Percentiles rank a stretch among this genome's conserved stretches.
These are phyloP conservation scores for Hipparchia semele DNA, from an alignment of 2,888 invertebrate species.

Conservation along the genomic window DNA sequence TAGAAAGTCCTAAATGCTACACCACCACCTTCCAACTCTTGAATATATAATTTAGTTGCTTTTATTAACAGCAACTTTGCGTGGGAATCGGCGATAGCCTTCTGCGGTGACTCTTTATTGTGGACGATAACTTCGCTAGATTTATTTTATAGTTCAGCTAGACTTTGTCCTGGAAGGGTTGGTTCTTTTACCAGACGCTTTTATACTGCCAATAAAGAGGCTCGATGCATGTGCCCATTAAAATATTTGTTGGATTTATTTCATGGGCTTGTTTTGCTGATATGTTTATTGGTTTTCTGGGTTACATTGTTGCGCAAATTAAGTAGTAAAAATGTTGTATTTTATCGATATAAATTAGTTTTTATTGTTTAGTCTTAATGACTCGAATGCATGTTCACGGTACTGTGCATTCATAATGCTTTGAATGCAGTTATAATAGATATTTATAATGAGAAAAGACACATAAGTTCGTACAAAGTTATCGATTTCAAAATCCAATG, in stretches of 20 bases:
- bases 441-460: too few species aligned
- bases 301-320: constrained; percentile 74
- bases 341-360: constrained; percentile 22
- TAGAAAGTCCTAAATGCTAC: constrained; percentile 78
- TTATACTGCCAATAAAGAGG: constrained; percentile 77
- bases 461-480: too few species aligned
- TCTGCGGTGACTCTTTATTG: constrained; percentile 79
- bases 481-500: too few species aligned
- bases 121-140: constrained; percentile 79
- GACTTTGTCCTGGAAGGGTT: constrained; percentile 72
- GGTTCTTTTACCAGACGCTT: constrained; percentile 61
- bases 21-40: constrained; percentile 82
- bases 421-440: too few species aligned
- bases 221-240: constrained; percentile 73
- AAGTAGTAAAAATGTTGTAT: constrained; percentile 49
- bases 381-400: background rate
- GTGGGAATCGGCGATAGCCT: constrained; percentile 82
- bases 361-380: constrained; percentile 19
- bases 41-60: constrained; percentile 83
- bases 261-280: constrained; percentile 72
- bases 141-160: constrained; percentile 78
- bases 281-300: constrained; percentile 66
- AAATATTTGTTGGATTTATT: constrained; percentile 81
- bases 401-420: background rate
- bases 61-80: constrained; percentile 82